These are phyloP conservation scores for Characodon lateralis DNA, from an alignment of 2,797 vertebrate species.

Conservation along the genomic window DNA sequence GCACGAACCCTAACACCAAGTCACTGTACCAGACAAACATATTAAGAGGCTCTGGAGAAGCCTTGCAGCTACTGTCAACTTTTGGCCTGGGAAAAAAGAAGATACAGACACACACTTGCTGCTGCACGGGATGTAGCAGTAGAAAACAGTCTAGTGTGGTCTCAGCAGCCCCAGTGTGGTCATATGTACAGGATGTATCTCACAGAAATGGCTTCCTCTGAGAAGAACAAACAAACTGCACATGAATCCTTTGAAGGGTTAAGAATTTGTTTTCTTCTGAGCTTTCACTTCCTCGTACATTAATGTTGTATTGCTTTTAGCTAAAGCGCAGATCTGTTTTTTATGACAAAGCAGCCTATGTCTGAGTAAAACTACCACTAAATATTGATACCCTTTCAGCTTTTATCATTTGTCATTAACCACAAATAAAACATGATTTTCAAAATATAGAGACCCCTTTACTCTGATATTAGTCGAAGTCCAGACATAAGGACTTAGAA, in stretches of 20 bases:
- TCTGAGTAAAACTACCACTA: not conserved
- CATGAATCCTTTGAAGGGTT: constrained; percentile 14
- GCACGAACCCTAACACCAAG: too few relatives aligned
- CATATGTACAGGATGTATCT: constrained; percentile 44
- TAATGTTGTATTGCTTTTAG: too few relatives aligned
- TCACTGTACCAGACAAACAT: not conserved
- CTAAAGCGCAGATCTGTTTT: too few relatives aligned
- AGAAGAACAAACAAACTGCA: constrained; percentile 21
- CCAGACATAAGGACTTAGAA: too few relatives aligned
- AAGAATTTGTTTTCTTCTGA: constrained; percentile 21
- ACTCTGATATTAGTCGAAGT: too few relatives aligned
- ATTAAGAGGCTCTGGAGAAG: not conserved
- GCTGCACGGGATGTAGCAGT: constrained; percentile 14
- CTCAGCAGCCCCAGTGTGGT: constrained; percentile 17
- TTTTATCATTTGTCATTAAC: not conserved
- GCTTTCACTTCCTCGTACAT: not conserved
- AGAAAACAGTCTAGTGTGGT: constrained; percentile 29
- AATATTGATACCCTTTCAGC: not conserved
- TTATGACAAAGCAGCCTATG: not conserved
- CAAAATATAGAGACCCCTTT: not conserved
- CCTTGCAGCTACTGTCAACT: not conserved
- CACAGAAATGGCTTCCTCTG: not conserved
- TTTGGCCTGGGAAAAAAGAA: constrained; percentile 23
- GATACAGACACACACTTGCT: not conserved
- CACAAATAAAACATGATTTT: not conserved